phyloP scores from a whole-genome alignment of 2,113 vertebrate species.

The Taurulus bubalis region DNA sequence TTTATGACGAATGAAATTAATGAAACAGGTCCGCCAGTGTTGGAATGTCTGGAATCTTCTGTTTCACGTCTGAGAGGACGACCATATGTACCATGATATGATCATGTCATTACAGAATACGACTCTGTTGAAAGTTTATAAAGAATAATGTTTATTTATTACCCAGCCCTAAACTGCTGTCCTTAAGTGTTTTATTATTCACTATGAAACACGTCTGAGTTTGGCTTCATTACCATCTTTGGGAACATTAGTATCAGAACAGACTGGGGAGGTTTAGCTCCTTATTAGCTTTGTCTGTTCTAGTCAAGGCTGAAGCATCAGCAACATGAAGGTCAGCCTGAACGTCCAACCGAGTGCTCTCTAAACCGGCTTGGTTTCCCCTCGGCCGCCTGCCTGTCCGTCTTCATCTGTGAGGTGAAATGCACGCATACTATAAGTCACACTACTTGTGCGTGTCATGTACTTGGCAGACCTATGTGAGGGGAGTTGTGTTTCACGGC shows the following conservation, averaged over 20 bases:
- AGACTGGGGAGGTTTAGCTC: neutral
- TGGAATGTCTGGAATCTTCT: too few species aligned
- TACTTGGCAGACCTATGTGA: conserved; percentile 8
- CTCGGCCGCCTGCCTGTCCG: neutral
- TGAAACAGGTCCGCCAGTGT: too few species aligned
- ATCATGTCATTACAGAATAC: neutral
- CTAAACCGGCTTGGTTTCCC: conserved; percentile 8
- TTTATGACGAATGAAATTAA: too few species aligned
- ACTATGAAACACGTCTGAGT: neutral
- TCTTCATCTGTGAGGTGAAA: conserved; percentile 19
- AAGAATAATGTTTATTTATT: neutral
- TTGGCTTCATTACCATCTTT: neutral
- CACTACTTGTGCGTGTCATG: conserved; percentile 4
- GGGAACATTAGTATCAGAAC: neutral
- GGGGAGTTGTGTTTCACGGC: conserved; percentile 17
- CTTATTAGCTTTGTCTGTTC: conserved; percentile 31
- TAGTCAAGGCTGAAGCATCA: conserved; percentile 19
- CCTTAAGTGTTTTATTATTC: neutral
- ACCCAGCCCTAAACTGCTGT: neutral
- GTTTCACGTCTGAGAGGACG: too few species aligned
- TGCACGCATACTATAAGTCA: conserved; percentile 6
- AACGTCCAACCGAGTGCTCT: conserved; percentile 2
- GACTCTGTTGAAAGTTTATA: neutral
- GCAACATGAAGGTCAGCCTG: neutral
- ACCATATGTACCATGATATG: neutral